Evolutionary conservation across 2,113 vertebrate genomes (phyloP).

Genomic region (Apodemus speciosus): DNA sequence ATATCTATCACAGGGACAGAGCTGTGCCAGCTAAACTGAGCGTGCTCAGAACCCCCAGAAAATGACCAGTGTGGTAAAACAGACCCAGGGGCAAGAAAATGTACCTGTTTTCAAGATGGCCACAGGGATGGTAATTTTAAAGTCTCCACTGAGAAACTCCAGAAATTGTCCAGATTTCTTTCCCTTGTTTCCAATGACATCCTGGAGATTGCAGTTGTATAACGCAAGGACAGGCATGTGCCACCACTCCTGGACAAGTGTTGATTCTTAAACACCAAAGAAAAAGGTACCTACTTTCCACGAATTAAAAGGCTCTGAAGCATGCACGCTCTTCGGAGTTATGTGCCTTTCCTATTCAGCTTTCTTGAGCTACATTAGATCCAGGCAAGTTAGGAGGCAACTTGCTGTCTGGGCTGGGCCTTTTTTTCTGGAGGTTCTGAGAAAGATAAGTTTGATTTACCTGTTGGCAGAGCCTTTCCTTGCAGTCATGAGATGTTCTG

Average conservation of each 20-base stretch:
- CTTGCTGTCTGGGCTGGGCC: background rate
- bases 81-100: slow-evolving; percentile 21
- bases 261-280: slow-evolving; percentile 37
- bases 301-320: background rate
- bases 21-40: slow-evolving; percentile 48
- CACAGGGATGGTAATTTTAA: background rate
- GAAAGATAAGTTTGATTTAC: slow-evolving; percentile 20
- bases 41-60: slow-evolving; percentile 47
- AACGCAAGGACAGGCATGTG: background rate
- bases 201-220: background rate
- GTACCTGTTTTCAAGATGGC: slow-evolving; percentile 11
- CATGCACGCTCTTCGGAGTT: background rate
- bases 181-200: background rate
- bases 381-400: background rate
- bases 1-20: slow-evolving; percentile 59
- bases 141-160: slow-evolving; percentile 31
- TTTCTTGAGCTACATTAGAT: slow-evolving; percentile 22
- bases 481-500: background rate
- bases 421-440: slow-evolving; percentile 23
- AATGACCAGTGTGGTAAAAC: slow-evolving; percentile 61
- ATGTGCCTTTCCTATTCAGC: slow-evolving; percentile 12
- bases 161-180: slow-evolving; percentile 42
- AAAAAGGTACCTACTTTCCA: slow-evolving; percentile 22
- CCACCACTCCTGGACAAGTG: background rate
- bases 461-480: slow-evolving; percentile 35